Base-by-base conservation (phyloP, 1,140 invertebrate genomes). In the Drosophila littoralis region DNA sequence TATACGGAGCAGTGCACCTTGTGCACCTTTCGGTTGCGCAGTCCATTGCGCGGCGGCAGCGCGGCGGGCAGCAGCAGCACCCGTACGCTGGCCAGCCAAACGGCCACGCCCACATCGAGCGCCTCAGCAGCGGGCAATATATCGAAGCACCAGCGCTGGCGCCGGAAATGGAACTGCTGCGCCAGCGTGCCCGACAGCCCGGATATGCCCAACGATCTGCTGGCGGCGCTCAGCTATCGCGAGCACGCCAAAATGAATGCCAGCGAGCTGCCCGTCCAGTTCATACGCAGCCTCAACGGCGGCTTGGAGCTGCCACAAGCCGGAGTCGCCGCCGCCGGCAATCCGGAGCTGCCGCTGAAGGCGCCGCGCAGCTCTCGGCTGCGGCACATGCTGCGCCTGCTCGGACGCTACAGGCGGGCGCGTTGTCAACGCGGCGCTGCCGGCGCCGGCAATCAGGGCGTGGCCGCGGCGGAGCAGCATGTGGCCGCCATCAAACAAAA, bases 91-190 rank as follows among this genome's bases (percentile, higher is more conserved):
- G 75, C 83, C 36, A 88, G 79, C 9, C 82, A 86, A 22, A 77
- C 83, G 0, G 75, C 72, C 0, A 77, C 65, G 22, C 77, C 82
- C 35, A 71, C 82, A 6, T 67, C 71, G 6, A 63, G 72, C 17
- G 60, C 76, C 2, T 77, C 75, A 2, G 63, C 82, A 9, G 80
- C 75, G 5, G 79, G 79, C 7, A 91, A 81, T 6, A 92, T 92
- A 35, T 91, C 90, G 4, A 93, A 93, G 61, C 91, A 92, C 52
- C 93, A 93, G 63, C 81, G 92, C 28, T 93, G 92, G 92, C 83
- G 91, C 1, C 80, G 92, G 57, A 93, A 93, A 92, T 94, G 94
- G 94, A 94, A 94, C 66, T 94, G 94, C 70, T 94, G 94, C 54
- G 92, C 93, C 35, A 92, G 91, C 12, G 93, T 93, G 2, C 94